Conservation (phyloP, 1,140 invertebrate species). For the Hypothenemus hampei region DNA sequence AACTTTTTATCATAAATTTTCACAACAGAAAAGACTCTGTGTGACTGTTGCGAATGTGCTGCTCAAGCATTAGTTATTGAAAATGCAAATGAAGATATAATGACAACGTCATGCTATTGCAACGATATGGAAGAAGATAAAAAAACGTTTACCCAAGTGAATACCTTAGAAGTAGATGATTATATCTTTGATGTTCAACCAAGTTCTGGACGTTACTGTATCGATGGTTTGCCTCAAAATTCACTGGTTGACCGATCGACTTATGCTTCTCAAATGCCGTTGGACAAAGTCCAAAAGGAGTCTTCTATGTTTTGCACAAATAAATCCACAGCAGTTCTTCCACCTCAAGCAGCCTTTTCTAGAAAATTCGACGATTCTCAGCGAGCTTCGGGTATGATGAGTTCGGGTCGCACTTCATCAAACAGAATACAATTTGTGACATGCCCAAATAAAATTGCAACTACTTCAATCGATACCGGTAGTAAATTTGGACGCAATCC, state of each 20-base stretch:
- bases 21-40: neutral
- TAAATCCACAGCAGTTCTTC: neutral
- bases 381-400: no score
- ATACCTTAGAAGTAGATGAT: neutral
- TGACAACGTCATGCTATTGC: neutral
- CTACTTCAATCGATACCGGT: neutral
- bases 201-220: neutral
- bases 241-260: neutral
- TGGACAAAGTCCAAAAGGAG: no score
- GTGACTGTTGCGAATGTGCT: conserved; percentile 11
- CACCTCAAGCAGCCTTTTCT: neutral
- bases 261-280: no score
- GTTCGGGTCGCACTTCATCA: neutral
- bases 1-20: neutral
- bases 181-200: neutral
- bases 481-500: neutral
- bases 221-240: neutral
- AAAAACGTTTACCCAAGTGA: conserved; percentile 1
- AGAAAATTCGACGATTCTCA: neutral
- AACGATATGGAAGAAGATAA: neutral
- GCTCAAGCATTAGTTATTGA: neutral
- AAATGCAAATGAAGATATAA: neutral
- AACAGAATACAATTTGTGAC: no score
- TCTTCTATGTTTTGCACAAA: no score
- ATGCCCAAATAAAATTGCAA: neutral